Percentiles rank a stretch among this genome's conserved stretches.
phyloP scores from a whole-genome alignment of 2,797 vertebrate genomes.

The Apogon talboti region DNA sequence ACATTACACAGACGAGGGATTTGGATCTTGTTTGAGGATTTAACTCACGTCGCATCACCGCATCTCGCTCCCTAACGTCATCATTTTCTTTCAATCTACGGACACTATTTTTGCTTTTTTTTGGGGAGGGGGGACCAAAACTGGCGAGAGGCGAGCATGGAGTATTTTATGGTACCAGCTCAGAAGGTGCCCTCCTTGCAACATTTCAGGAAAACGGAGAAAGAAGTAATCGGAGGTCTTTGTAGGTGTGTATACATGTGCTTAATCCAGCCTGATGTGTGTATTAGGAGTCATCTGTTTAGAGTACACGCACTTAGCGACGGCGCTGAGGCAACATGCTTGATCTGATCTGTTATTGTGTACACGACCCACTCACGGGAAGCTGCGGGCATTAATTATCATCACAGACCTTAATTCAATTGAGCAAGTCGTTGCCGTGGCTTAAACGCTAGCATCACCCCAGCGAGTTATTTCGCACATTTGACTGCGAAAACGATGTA shows the following conservation, averaged over 20 bases:
- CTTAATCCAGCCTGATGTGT: slow-evolving; percentile 14
- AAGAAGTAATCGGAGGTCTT: slow-evolving; percentile 97
- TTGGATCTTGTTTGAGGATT: slow-evolving; percentile 30
- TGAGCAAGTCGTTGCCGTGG: neutral
- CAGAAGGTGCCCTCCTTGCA: slow-evolving; percentile 97
- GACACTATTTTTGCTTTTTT: slow-evolving; percentile 41
- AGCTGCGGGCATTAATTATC: slow-evolving; percentile 48
- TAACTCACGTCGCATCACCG: slow-evolving; percentile 38
- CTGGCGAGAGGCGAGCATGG: slow-evolving; percentile 90
- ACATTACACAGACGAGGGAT: slow-evolving; percentile 58
- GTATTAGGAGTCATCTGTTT: slow-evolving; percentile 50
- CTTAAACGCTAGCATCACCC: neutral
- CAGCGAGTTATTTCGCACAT: slow-evolving; percentile 48
- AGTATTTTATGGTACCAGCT: slow-evolving; percentile 98
- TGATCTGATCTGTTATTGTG: slow-evolving; percentile 82
- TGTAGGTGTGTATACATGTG: slow-evolving; percentile 90
- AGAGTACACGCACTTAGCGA: slow-evolving; percentile 61
- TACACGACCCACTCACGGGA: slow-evolving; percentile 64
- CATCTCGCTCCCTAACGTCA: slow-evolving; percentile 35
- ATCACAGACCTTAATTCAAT: slow-evolving; percentile 13
- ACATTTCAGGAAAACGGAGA: slow-evolving; percentile 98
- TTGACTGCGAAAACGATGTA: slow-evolving; percentile 69
- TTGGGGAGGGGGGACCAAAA: slow-evolving; percentile 61
- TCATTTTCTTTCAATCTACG: slow-evolving; percentile 39
- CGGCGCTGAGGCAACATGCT: slow-evolving; percentile 77